Evolutionary conservation across 1,140 invertebrate species (phyloP).

Genomic region (Thaumatotibia leucotreta): DNA sequence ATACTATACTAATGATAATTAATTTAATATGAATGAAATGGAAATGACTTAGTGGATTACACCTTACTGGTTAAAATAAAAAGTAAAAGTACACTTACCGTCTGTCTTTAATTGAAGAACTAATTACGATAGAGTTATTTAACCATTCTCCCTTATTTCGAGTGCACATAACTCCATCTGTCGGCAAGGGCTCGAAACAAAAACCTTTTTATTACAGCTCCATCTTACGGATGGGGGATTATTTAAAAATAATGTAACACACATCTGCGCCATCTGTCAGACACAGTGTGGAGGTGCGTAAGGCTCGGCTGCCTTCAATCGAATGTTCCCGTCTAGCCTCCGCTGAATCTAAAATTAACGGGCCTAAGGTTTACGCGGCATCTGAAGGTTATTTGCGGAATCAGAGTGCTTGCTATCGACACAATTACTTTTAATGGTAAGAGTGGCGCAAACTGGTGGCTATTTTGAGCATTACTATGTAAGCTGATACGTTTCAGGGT

Average conservation of each 20-base stretch:
- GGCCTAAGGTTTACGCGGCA: conserved; percentile 3
- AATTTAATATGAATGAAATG: not conserved
- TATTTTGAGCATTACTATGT: not conserved
- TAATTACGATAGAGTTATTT: conserved; percentile 12
- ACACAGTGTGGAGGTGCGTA: conserved; percentile 33
- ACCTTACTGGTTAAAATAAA: no score
- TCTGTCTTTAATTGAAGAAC: conserved; percentile 14
- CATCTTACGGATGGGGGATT: conserved; percentile 38
- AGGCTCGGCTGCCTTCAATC: conserved; percentile 56
- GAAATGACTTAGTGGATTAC: not conserved
- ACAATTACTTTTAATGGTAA: not conserved
- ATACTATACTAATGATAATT: not conserved
- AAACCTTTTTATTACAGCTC: conserved; percentile 28
- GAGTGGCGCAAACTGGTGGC: not conserved
- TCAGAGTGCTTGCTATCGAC: not conserved
- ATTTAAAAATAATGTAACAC: conserved; percentile 30
- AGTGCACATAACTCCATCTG: conserved; percentile 44
- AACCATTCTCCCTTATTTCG: conserved; percentile 23
- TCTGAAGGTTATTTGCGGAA: conserved; percentile 4
- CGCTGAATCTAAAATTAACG: conserved; percentile 38
- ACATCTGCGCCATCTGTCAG: conserved; percentile 44
- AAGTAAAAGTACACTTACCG: not conserved
- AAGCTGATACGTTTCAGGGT: not conserved
- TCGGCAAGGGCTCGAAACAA: conserved; percentile 14
- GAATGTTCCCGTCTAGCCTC: conserved; percentile 39